These are phyloP conservation scores for Trogon surrucura DNA, from an alignment of 2,113 vertebrate species.

Conservation along the genomic window DNA sequence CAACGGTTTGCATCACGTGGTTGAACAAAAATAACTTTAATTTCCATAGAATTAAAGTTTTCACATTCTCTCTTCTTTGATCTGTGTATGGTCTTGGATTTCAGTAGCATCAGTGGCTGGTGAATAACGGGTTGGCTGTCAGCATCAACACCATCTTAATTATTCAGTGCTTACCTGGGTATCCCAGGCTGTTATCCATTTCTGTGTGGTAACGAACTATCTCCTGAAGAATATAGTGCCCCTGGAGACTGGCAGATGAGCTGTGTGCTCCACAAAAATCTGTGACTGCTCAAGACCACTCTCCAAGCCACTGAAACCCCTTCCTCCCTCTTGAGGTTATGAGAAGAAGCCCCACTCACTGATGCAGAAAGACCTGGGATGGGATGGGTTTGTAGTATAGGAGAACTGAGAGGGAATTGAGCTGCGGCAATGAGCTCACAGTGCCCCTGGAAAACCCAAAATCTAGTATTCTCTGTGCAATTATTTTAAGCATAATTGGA, in stretches of 20 bases:
- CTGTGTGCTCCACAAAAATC: neutral
- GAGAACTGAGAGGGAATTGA: neutral
- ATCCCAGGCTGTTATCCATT: neutral
- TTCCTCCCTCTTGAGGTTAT: neutral
- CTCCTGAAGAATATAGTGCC: neutral
- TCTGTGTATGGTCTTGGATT: neutral
- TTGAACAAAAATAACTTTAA: neutral
- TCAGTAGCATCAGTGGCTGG: neutral
- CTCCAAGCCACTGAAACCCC: neutral
- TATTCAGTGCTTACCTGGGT: neutral
- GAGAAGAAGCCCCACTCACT: neutral
- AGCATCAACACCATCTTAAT: neutral
- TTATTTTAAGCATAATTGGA: neutral
- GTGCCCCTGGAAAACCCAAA: neutral
- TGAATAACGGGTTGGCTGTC: neutral
- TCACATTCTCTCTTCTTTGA: neutral
- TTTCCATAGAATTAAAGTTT: neutral
- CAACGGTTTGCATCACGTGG: neutral
- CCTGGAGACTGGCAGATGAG: neutral
- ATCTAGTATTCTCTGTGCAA: neutral
- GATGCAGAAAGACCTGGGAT: neutral
- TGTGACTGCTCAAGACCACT: fast-evolving
- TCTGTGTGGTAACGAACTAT: neutral
- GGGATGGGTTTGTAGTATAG: neutral
- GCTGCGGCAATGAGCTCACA: neutral